Percentiles rank a stretch among this genome's conserved stretches.
Conservation (phyloP, 1,140 invertebrate genomes). For the Drosophila sproati region DNA sequence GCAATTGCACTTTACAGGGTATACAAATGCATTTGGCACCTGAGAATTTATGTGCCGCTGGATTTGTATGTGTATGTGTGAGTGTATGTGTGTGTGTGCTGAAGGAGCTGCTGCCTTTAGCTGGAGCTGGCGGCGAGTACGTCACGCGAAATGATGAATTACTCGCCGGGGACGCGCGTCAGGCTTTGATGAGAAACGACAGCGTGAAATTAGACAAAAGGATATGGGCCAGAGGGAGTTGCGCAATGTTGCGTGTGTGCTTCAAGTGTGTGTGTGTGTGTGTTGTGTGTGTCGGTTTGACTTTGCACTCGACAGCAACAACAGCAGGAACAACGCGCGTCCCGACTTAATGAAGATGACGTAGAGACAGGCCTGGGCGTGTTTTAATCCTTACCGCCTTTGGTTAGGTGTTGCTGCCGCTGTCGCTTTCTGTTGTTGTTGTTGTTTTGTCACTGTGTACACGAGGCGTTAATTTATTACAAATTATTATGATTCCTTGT, state of each 20-base stretch:
- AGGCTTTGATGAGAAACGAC: conserved; percentile 80
- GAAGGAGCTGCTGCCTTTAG: conserved; percentile 3
- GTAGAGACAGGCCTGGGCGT: conserved; percentile 40
- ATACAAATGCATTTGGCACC: conserved; percentile 80
- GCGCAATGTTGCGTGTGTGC: conserved; percentile 5
- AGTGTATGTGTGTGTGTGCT: conserved; percentile 18
- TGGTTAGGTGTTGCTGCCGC: conserved; percentile 53
- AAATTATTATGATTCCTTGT: conserved; percentile 82
- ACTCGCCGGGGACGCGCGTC: conserved; percentile 81
- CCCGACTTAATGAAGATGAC: conserved; percentile 81
- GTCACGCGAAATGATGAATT: conserved; percentile 82
- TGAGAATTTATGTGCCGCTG: conserved; percentile 73
- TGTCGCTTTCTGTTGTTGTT: conserved; percentile 28
- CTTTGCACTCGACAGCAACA: conserved; percentile 59
- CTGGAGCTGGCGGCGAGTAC: conserved; percentile 51
- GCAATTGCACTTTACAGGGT: neutral
- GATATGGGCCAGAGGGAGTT: conserved; percentile 59
- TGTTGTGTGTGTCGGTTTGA: conserved; percentile 39
- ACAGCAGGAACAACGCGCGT: conserved; percentile 57
- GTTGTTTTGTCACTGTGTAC: conserved; percentile 43
- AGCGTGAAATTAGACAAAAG: conserved; percentile 83
- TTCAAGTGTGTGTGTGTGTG: neutral
- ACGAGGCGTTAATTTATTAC: conserved; percentile 82
- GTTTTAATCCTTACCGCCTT: conserved; percentile 68
- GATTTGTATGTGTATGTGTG: conserved; percentile 11